phyloP scores from a whole-genome alignment of 2,888 invertebrate genomes.

The Melinaea menophilus region DNA sequence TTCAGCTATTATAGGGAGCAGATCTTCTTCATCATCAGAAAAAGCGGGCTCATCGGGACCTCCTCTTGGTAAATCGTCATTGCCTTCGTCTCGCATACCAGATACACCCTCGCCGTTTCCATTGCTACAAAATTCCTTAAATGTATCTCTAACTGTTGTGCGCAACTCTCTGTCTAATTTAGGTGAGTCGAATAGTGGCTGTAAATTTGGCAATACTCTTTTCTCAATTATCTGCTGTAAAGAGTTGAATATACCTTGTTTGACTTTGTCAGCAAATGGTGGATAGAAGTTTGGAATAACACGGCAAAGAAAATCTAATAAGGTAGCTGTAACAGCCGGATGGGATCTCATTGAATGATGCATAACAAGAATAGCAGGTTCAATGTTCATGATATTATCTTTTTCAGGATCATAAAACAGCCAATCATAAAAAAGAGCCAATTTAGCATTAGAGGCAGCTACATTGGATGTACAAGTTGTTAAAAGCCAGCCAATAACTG shows the following conservation, averaged over 20 bases:
- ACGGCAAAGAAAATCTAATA: conserved; percentile 94
- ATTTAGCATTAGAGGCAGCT: conserved; percentile 92
- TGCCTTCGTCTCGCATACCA: conserved; percentile 67
- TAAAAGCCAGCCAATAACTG: conserved; percentile 95
- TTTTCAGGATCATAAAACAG: conserved; percentile 92
- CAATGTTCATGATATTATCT: conserved; percentile 97
- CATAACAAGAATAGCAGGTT: conserved; percentile 96
- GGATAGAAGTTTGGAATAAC: conserved; percentile 94
- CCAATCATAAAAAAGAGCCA: conserved; percentile 96
- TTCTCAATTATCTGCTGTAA: conserved; percentile 93
- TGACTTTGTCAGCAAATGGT: conserved; percentile 86
- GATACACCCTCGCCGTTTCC: conserved; percentile 73
- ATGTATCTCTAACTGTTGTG: conserved; percentile 91
- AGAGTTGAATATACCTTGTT: conserved; percentile 88
- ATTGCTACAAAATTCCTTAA: conserved; percentile 90
- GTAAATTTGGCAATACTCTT: conserved; percentile 91
- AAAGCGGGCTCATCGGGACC: conserved; percentile 85
- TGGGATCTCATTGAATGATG: conserved; percentile 95
- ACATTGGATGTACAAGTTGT: conserved; percentile 94
- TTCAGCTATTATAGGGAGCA: conserved; percentile 70
- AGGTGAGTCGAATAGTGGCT: conserved; percentile 91
- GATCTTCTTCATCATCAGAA: conserved; percentile 90
- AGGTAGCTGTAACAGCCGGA: conserved; percentile 92
- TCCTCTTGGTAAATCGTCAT: conserved; percentile 62
- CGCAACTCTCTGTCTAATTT: conserved; percentile 91